A percentile compares a stretch with the other conserved stretches of the same genome.
Evolutionary conservation across 2,797 vertebrate genomes (phyloP).

Genomic region (Catamblyrhynchus diadema): DNA sequence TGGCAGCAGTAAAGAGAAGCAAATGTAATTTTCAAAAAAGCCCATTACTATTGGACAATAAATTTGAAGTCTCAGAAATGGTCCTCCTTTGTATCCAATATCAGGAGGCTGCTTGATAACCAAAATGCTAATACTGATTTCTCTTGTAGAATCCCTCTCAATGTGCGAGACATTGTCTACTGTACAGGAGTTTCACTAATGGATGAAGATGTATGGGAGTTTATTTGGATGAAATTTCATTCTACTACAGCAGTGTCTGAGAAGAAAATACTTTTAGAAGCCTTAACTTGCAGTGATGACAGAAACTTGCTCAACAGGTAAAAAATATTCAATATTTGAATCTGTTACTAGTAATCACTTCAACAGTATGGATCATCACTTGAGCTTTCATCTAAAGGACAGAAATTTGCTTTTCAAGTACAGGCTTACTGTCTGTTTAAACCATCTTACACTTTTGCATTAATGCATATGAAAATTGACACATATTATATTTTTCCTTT

Average conservation of each 20-base stretch:
- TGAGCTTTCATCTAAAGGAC: not conserved
- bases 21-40: not conserved
- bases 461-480: not conserved
- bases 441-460: not conserved
- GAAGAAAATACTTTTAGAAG: constrained; percentile 97
- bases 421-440: not conserved
- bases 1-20: not conserved
- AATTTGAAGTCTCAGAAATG: not conserved
- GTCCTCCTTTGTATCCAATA: not conserved
- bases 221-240: constrained; percentile 99
- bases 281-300: constrained; percentile 96
- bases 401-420: not conserved
- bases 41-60: not conserved
- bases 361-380: not conserved
- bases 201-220: constrained; percentile 99
- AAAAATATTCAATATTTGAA: not conserved
- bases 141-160: constrained; percentile 89
- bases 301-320: constrained; percentile 93
- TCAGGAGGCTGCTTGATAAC: constrained; percentile 34
- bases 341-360: not conserved
- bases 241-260: constrained; percentile 91
- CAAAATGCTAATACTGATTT: not conserved
- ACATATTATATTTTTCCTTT: not conserved
- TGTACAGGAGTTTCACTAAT: constrained; percentile 96
- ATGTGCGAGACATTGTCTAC: constrained; percentile 96